phyloP scores from a whole-genome alignment of 2,797 vertebrate genomes.

The Labroides dimidiatus region DNA sequence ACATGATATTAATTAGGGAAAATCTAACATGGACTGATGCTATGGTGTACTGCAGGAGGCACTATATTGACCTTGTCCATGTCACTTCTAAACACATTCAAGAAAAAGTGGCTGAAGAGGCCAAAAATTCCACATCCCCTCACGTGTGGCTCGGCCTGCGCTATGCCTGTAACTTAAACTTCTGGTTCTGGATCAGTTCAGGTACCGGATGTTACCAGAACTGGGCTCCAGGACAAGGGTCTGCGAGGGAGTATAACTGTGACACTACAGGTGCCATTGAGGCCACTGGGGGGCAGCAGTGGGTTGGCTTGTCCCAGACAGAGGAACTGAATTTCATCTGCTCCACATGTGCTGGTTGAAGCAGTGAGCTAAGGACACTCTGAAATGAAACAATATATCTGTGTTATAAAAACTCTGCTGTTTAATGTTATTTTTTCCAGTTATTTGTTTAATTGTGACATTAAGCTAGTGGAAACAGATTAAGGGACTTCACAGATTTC shows the following conservation, averaged over 20 bases:
- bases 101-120: constrained; percentile 47
- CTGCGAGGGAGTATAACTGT: constrained; percentile 49
- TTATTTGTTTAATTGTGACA: neutral
- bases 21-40: constrained; percentile 79
- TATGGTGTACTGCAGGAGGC: constrained; percentile 71
- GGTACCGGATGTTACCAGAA: constrained; percentile 72
- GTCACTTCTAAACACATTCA: constrained; percentile 64
- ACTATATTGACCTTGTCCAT: constrained; percentile 70
- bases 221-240: constrained; percentile 69
- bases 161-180: constrained; percentile 71
- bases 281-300: constrained; percentile 79
- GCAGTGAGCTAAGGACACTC: neutral
- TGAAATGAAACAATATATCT: neutral
- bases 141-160: constrained; percentile 77
- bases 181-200: constrained; percentile 78
- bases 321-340: constrained; percentile 77
- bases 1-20: constrained; percentile 67
- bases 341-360: constrained; percentile 38
- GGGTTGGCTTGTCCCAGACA: constrained; percentile 68
- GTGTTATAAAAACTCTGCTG: neutral
- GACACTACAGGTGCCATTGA: constrained; percentile 68
- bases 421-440: neutral
- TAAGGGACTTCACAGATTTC: constrained; percentile 3
- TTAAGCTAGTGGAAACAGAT: constrained; percentile 1
- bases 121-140: constrained; percentile 57